Base-by-base conservation (phyloP, 2,797 vertebrate species). In the Gobionotothen gibberifrons region DNA sequence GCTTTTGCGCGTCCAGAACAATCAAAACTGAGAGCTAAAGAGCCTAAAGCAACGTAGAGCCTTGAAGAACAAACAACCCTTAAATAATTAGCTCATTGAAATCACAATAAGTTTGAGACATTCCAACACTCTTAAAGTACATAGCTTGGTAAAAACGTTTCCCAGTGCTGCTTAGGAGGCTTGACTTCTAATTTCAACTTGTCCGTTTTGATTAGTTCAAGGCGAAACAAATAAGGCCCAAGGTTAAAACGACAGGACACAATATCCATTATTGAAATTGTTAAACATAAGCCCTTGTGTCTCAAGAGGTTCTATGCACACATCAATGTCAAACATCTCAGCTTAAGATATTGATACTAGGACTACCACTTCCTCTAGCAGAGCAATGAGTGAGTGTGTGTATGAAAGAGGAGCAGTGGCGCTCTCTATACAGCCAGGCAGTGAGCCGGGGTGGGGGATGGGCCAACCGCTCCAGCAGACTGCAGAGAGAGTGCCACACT, bases 401-500 rank as follows among this genome's bases (percentile, higher is more conserved):
- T 19, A 21, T 22, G 29, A 69, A 22, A 59, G 55, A 21, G 53
- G 78, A 26, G 22, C 67, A 67, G 71, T 13, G 44, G 67, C 82
- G 78, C 82, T 88, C 71, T 46, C 60, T 73, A 17, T 66, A 70
- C 76, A 83, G 72, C 57, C 69, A 82, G 71, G 76, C 82, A 75
- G 82, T 73, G 81, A 46, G 76, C 66, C 14, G 71, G 82, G 68
- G 74, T 87, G 93, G 93, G 93, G 93, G 93, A 92, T 85, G 93
- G 94, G 93, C 85, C 68, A 74, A 68, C 65, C 56, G 86, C 80
- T 62, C 54, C 54, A 76, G 70, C 80, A 82, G 69, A 79, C 84
- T 81, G 82, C 83, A 87, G 69, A 36, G 32, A 36, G 32, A 84
- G 83, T 67, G 64, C 39, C 46, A 79, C 78, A 69, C 76, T 74